A percentile compares a stretch with the other conserved stretches of the same genome.
Conservation (phyloP, 2,113 vertebrate species). For the Clarias magur region DNA sequence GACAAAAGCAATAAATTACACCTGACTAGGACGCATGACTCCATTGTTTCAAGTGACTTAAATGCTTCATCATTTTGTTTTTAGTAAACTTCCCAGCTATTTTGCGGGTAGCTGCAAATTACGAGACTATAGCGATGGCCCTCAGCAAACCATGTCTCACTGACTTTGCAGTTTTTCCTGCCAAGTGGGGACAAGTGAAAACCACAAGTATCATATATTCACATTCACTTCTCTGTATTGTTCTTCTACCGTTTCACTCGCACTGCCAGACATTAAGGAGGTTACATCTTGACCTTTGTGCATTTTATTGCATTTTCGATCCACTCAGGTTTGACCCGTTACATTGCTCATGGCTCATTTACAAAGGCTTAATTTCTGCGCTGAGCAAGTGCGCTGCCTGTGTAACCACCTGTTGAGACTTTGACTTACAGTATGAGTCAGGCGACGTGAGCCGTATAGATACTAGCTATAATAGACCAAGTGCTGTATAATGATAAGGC, state of each 20-base stretch:
- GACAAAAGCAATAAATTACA: conserved; percentile 20
- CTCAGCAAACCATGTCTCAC: neutral
- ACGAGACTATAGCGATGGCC: neutral
- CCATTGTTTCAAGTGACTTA: neutral
- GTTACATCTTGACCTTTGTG: neutral
- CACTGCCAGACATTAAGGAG: neutral
- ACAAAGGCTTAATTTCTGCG: neutral
- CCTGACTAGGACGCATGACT: neutral
- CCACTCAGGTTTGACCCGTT: neutral
- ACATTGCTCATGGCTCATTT: neutral
- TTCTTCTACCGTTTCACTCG: neutral
- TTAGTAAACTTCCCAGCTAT: neutral
- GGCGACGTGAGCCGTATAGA: conserved; percentile 67
- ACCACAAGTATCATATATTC: neutral
- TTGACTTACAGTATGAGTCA: conserved; percentile 36
- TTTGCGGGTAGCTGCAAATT: neutral
- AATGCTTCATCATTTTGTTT: neutral
- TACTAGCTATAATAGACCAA: conserved; percentile 64
- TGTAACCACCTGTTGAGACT: conserved; percentile 66
- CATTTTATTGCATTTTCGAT: conserved; percentile 7
- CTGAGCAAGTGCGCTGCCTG: conserved; percentile 45
- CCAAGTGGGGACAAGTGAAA: neutral
- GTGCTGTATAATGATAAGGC: conserved; percentile 70
- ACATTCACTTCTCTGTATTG: neutral
- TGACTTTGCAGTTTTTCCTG: neutral